phyloP scores from a whole-genome alignment of 2,888 invertebrate genomes.

The Choristoneura rosaceana region DNA sequence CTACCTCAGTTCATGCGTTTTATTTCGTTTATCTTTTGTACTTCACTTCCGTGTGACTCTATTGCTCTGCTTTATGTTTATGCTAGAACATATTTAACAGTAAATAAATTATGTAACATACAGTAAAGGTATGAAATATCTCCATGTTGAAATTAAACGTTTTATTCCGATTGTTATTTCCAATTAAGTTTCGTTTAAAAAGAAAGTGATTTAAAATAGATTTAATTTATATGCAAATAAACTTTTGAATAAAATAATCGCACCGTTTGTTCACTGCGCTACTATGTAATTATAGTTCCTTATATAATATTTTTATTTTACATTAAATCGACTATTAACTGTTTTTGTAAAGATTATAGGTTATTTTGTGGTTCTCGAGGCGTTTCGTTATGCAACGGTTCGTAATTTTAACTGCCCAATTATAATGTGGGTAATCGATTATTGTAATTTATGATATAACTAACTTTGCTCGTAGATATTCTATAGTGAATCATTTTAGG shows the following conservation, averaged over 20 bases:
- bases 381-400: constrained; percentile 34
- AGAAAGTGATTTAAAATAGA: background rate
- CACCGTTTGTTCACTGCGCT: constrained; percentile 4
- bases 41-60: constrained; percentile 30
- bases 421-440: constrained; percentile 40
- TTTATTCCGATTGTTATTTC: background rate
- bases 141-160: background rate
- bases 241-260: constrained; percentile 10
- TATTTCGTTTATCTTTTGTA: constrained; percentile 37
- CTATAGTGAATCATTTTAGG: constrained; percentile 34
- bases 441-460: constrained; percentile 42
- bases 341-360: constrained; percentile 38
- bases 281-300: constrained; percentile 27
- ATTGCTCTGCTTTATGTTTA: constrained; percentile 12
- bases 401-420: constrained; percentile 39
- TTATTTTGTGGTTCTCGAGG: constrained; percentile 33
- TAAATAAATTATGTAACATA: background rate
- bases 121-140: background rate
- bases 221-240: constrained; percentile 33
- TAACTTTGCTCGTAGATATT: constrained; percentile 35
- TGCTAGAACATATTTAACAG: background rate
- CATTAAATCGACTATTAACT: constrained; percentile 22
- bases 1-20: constrained; percentile 32
- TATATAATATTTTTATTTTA: constrained; percentile 24
- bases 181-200: background rate